A percentile compares a stretch with the other conserved stretches of the same genome.
These are phyloP conservation scores for Rhynchophorus ferrugineus DNA, from an alignment of 1,140 invertebrate species.

Conservation along the genomic window DNA sequence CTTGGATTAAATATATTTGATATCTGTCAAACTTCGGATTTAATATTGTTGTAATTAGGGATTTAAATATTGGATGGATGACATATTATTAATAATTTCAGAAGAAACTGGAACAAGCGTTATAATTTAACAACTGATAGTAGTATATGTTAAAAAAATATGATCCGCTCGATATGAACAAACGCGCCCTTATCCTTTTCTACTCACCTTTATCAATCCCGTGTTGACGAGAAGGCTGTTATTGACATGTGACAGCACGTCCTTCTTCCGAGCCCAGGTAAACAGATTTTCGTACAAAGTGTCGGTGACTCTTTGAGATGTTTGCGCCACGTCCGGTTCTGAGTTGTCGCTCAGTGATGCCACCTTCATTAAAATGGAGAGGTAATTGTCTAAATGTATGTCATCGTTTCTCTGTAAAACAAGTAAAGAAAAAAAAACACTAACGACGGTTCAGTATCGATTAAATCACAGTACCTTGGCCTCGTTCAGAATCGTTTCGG, in stretches of 20 bases:
- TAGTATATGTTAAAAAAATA: slow-evolving; percentile 9
- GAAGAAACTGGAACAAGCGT: no score
- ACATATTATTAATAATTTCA: no score
- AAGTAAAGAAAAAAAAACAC: not conserved
- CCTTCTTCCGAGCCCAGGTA: slow-evolving; percentile 45
- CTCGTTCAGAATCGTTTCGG: slow-evolving; percentile 42
- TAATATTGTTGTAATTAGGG: no score
- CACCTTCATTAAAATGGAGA: slow-evolving; percentile 52
- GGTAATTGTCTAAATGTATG: slow-evolving; percentile 43
- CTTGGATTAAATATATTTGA: no score
- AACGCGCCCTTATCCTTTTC: not conserved
- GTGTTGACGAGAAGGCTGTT: slow-evolving; percentile 60
- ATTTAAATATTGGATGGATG: no score
- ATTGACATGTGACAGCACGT: slow-evolving; percentile 47
- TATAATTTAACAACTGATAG: slow-evolving; percentile 16
- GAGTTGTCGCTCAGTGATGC: slow-evolving; percentile 48
- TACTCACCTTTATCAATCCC: slow-evolving; percentile 59
- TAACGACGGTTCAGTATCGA: slow-evolving; percentile 5
- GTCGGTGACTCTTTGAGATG: slow-evolving; percentile 47
- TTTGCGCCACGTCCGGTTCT: slow-evolving; percentile 46
- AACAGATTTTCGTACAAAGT: slow-evolving; percentile 53
- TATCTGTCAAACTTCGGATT: no score
- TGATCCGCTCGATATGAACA: slow-evolving; percentile 6
- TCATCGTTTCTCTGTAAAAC: slow-evolving; percentile 3
- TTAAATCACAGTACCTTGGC: slow-evolving; percentile 39